Conservation (phyloP, 2,797 vertebrate species). For the Hapalemur alaotrensis region DNA sequence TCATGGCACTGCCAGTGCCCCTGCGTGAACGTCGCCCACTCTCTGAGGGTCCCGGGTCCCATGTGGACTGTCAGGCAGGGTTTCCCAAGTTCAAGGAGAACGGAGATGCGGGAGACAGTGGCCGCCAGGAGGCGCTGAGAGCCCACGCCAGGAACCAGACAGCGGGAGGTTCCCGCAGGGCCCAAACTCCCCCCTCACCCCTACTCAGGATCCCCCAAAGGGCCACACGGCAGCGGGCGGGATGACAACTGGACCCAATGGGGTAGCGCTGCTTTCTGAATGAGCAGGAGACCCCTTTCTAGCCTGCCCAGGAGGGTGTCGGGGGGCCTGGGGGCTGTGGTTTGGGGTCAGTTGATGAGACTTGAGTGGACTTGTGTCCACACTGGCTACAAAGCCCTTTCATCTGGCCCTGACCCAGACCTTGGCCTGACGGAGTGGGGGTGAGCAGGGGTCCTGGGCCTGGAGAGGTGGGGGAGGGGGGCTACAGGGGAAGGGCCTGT, state of each 20-base stretch:
- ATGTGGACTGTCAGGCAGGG: fast-evolving
- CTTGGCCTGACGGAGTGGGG: too few relatives aligned
- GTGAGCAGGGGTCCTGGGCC: too few relatives aligned
- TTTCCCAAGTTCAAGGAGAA: not conserved
- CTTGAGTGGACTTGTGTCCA: not conserved
- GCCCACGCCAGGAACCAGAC: fast-evolving
- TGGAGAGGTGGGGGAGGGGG: not conserved
- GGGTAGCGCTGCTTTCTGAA: not conserved
- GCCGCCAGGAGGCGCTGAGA: not conserved
- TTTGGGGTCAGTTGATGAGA: not conserved
- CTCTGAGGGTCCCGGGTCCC: not conserved
- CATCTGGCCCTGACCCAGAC: not conserved
- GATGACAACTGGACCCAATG: not conserved
- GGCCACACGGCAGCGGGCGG: not conserved
- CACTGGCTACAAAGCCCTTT: too few relatives aligned
- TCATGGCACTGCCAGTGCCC: not conserved
- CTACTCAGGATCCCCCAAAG: not conserved
- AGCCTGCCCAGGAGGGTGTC: not conserved
- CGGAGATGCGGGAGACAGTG: not conserved
- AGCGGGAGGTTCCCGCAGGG: fast-evolving
- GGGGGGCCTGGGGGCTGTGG: not conserved
- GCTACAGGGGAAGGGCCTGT: not conserved
- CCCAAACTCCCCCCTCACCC: fast-evolving
- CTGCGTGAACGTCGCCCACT: not conserved
- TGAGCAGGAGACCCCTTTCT: not conserved